A percentile compares a stretch with the other conserved stretches of the same genome.
Conservation (phyloP, 2,113 vertebrate species). For the Dryoscopus gambensis region DNA sequence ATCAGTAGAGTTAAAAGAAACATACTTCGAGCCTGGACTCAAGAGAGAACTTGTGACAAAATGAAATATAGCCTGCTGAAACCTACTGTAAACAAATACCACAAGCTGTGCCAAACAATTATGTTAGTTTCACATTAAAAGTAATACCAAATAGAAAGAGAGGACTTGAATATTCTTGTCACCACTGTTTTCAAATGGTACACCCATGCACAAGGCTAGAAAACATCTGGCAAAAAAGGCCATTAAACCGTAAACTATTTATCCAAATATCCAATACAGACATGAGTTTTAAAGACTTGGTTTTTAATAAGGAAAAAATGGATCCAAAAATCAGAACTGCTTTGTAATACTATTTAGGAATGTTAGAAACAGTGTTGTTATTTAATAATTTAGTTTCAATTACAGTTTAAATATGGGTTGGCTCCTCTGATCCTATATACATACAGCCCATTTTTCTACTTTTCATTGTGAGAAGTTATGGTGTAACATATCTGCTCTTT, state of each 20-base stretch:
- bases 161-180: neutral
- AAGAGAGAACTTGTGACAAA: slow-evolving; percentile 25
- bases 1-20: slow-evolving; percentile 36
- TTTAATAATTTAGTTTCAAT: neutral
- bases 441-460: neutral
- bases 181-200: neutral
- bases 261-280: neutral
- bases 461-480: neutral
- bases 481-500: neutral
- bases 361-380: neutral
- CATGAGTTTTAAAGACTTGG: neutral
- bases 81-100: slow-evolving; percentile 57
- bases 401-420: neutral
- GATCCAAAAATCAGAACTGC: neutral
- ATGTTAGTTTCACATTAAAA: slow-evolving; percentile 18
- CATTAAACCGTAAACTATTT: neutral
- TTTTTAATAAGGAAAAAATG: neutral
- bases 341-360: neutral
- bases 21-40: neutral
- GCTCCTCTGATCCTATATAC: neutral
- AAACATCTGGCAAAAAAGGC: neutral
- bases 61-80: slow-evolving; percentile 51
- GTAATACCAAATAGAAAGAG: neutral
- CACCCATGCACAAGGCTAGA: neutral
- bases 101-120: slow-evolving; percentile 38